Conservation (phyloP, 1,140 invertebrate species). For the Anoplolepis gracilipes region DNA sequence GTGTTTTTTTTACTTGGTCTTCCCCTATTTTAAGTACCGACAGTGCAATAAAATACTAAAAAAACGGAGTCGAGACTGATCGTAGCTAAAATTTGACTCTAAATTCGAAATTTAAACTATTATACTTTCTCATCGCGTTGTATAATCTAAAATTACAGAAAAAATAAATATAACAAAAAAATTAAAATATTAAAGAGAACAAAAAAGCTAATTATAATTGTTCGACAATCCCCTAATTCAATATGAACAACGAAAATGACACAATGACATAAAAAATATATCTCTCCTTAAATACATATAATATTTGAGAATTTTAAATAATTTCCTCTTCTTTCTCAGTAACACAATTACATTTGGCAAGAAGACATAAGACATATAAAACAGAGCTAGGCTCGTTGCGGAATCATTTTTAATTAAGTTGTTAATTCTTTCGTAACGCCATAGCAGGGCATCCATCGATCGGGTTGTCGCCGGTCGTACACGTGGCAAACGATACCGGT, state of each 20-base stretch:
- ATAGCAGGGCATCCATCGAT: background rate
- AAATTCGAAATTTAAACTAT: background rate
- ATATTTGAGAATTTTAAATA: background rate
- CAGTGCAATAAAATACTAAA: background rate
- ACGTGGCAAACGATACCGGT: constrained; percentile 8
- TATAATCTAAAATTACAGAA: background rate
- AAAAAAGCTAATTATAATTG: background rate
- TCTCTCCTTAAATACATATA: background rate
- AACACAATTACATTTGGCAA: background rate
- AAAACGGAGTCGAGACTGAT: background rate
- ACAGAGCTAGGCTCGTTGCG: background rate
- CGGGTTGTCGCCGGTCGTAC: background rate
- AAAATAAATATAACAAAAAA: background rate
- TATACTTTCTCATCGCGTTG: background rate
- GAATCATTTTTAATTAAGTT: constrained; percentile 25
- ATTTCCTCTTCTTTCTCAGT: background rate
- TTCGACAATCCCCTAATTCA: background rate
- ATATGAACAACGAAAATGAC: background rate
- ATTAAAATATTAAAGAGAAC: background rate
- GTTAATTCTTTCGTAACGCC: constrained; percentile 18
- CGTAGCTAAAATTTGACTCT: too few species aligned
- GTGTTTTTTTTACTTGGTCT: constrained; percentile 33
- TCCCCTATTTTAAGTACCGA: background rate
- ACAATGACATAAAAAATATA: background rate
- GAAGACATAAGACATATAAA: background rate